Conservation (phyloP, 1,140 invertebrate genomes). For the Oreohelix idahoensis region DNA sequence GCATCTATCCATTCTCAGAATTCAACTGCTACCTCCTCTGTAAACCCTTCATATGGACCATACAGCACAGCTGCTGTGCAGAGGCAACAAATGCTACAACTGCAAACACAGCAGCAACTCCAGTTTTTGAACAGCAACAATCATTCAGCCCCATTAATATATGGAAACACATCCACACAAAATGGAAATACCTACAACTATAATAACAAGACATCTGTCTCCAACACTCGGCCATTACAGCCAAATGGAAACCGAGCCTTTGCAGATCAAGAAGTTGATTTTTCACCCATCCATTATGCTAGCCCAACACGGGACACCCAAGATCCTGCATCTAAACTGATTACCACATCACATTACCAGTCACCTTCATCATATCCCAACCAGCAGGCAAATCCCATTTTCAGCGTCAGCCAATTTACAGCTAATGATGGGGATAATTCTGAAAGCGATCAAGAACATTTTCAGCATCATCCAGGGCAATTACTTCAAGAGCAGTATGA, state of each 20-base stretch:
- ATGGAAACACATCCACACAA: background rate
- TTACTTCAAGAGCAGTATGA: background rate
- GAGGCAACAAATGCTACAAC: background rate
- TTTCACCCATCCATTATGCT: conserved; percentile 15
- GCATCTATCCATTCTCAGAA: background rate
- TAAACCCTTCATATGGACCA: conserved; percentile 12
- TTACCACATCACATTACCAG: background rate
- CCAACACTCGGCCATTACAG: background rate
- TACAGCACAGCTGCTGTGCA: background rate
- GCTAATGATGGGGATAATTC: background rate
- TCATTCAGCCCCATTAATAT: background rate
- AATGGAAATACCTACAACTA: background rate
- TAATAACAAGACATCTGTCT: background rate
- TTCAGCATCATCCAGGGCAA: background rate
- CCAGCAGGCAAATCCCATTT: background rate
- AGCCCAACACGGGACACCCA: background rate
- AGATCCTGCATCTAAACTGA: background rate
- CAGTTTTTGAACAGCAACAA: background rate
- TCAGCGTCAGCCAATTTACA: background rate
- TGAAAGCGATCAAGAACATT: background rate
- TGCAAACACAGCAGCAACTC: conserved; percentile 9
- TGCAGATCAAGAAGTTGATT: background rate
- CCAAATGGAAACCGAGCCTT: background rate
- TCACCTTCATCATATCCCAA: background rate
- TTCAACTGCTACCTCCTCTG: background rate